These are phyloP conservation scores for Sweltsa coloradensis DNA, from an alignment of 1,140 invertebrate species.

Conservation along the genomic window DNA sequence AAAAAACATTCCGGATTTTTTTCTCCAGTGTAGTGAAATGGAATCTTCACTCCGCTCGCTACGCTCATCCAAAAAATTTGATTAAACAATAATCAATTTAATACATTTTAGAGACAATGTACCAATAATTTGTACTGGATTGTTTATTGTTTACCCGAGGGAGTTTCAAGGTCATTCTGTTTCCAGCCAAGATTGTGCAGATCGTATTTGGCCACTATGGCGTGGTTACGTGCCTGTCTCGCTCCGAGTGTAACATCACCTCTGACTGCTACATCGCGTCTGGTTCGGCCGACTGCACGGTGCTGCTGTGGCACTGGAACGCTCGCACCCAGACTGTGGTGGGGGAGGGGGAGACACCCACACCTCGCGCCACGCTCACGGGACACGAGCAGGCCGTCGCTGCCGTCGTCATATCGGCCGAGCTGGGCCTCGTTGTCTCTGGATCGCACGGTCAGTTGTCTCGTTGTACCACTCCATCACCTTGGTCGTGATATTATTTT, in stretches of 20 bases:
- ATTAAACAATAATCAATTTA: too few relatives aligned
- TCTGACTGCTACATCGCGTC: constrained; percentile 98
- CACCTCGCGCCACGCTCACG: constrained; percentile 89
- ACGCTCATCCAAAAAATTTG: too few relatives aligned
- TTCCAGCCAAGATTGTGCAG: constrained; percentile 89
- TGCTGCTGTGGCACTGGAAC: constrained; percentile 97
- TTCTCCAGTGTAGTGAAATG: too few relatives aligned
- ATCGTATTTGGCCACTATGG: constrained; percentile 98
- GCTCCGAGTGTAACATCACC: constrained; percentile 96
- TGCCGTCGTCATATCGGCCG: constrained; percentile 91
- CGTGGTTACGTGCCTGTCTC: constrained; percentile 90
- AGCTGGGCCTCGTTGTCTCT: constrained; percentile 94
- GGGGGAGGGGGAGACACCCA: constrained; percentile 88
- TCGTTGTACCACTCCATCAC: too few relatives aligned
- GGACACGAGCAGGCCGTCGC: constrained; percentile 94
- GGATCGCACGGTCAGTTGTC: constrained; percentile 65
- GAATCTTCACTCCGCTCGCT: too few relatives aligned
- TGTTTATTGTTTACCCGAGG: too few relatives aligned
- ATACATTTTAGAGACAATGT: too few relatives aligned
- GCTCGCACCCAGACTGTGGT: constrained; percentile 91
- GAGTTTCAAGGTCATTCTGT: too few relatives aligned
- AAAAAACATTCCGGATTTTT: too few relatives aligned
- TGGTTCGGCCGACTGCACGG: constrained; percentile 94
- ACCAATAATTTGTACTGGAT: too few relatives aligned
- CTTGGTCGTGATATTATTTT: too few relatives aligned